Conservation (phyloP, 2,113 vertebrate genomes). For the Axis porcinus region DNA sequence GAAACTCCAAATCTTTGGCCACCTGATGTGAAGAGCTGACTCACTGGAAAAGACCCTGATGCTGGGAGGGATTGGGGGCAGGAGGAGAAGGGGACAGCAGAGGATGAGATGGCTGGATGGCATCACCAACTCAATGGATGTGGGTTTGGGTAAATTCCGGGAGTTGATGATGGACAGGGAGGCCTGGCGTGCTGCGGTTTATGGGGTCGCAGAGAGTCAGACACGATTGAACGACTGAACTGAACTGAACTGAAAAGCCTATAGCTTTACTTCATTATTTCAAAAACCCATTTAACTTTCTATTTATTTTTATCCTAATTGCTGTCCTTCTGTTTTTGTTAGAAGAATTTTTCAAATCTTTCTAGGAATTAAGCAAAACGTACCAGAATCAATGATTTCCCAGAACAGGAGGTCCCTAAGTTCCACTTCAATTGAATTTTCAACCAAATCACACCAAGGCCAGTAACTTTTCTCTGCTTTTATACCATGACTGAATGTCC, state of each 20-base stretch:
- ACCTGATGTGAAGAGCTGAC: too few species aligned
- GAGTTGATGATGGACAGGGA: too few species aligned
- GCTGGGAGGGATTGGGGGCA: too few species aligned
- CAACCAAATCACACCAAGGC: neutral
- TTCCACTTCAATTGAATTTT: neutral
- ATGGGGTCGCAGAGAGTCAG: too few species aligned
- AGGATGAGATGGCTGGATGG: too few species aligned
- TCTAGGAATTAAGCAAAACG: neutral
- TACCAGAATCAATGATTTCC: neutral
- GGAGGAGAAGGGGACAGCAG: too few species aligned
- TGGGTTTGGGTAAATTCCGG: too few species aligned
- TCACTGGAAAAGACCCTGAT: too few species aligned
- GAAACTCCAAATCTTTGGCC: too few species aligned
- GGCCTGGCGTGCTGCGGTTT: too few species aligned
- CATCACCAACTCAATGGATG: too few species aligned
- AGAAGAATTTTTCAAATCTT: neutral
- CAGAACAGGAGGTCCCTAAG: neutral
- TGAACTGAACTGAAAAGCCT: neutral
- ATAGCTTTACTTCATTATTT: neutral
- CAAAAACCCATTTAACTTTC: neutral
- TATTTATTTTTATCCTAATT: neutral
- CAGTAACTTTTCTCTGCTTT: neutral
- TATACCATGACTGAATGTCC: neutral
- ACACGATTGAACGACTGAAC: too few species aligned
- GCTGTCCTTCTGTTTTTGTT: neutral